Conservation (phyloP, 53 echinoderm and acorn worm species). For the Crossaster papposus region DNA sequence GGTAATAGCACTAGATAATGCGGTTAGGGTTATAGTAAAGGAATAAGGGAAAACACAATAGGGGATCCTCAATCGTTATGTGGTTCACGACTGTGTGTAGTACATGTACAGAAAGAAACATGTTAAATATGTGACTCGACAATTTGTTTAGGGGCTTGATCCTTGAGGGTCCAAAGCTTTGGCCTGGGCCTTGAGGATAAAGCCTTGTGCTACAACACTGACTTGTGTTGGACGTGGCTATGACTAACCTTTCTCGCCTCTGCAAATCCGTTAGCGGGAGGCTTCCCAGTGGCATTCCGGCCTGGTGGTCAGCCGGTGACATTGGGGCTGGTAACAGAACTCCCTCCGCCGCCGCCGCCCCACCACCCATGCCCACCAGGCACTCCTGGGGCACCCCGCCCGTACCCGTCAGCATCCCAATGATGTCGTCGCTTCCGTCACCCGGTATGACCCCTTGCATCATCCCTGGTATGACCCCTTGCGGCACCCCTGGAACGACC, state of each 20-base stretch:
- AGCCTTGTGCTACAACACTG: too few species aligned
- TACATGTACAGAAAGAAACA: too few species aligned
- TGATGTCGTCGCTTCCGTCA: conserved; percentile 1
- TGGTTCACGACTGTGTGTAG: too few species aligned
- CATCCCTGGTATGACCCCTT: not conserved
- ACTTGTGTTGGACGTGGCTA: too few species aligned
- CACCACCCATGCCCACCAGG: conserved; percentile 6
- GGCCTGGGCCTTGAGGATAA: too few species aligned
- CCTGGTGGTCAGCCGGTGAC: not conserved
- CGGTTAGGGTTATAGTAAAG: too few species aligned
- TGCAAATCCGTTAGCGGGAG: conserved; percentile 25
- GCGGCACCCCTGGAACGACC: not conserved
- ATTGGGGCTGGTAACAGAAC: not conserved
- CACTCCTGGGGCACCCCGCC: not conserved
- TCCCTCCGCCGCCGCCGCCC: not conserved
- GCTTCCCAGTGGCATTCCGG: conserved; percentile 2
- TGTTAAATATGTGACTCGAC: too few species aligned
- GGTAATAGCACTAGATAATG: too few species aligned
- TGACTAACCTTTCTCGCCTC: conserved; percentile 31
- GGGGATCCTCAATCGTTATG: too few species aligned
- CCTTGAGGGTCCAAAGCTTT: too few species aligned
- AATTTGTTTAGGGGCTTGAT: too few species aligned
- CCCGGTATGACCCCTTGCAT: not conserved
- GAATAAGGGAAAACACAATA: too few species aligned
- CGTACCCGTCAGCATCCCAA: not conserved